Base-by-base conservation (phyloP, 2,113 vertebrate genomes). In the Nyctereutes procyonoides region DNA sequence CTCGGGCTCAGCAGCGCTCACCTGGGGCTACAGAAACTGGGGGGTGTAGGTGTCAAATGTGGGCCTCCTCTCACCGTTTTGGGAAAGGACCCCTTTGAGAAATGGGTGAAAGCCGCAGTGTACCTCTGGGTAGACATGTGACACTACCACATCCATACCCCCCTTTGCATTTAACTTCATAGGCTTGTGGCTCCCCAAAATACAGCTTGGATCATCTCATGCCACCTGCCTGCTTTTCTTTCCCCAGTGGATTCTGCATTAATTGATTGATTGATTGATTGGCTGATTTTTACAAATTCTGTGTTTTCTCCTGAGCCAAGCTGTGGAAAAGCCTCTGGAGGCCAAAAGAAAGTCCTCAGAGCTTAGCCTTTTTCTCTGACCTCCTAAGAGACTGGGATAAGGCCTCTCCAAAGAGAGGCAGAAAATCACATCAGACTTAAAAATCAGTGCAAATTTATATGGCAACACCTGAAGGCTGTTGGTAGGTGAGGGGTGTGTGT, bases 121-220 rank as follows among this genome's bases (percentile, higher is more conserved):
- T 35, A 16, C 86, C 17, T 65, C 32, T 38, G 51, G 94, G 81
- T 71, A 43, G 67, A 20, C 35, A 11, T 0, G 4, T 8, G 43
- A 10, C 73, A 38, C 0, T 17, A n/a, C n/a, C 56, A 32, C 48
- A 55, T 0, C 38, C 3, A 1, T 8, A 0, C 17, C 17, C 16
- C n/a, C 28, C 56, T 91, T 32, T 17, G 84, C 5, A 1, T 58
- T 83, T 86, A 82, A 86, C 92, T 77, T 67, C 69, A 79, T 51
- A 38, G 48, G 28, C 63, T 77, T 43, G 1, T 5, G 15, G 43
- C 15, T 85, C 55, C 43, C 71, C 35, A 8, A 71, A 35, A 85
- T 15, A 35, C 8, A 63, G 26, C 20, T 24, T n/a, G n/a, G 26
- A 13, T 81, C 60, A 48, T n/a, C 22, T 83, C 63, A 67, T 35